Percentiles rank a stretch among this genome's conserved stretches.
Evolutionary conservation across 2,113 vertebrate genomes (phyloP).

Genomic region (Excalfactoria chinensis): DNA sequence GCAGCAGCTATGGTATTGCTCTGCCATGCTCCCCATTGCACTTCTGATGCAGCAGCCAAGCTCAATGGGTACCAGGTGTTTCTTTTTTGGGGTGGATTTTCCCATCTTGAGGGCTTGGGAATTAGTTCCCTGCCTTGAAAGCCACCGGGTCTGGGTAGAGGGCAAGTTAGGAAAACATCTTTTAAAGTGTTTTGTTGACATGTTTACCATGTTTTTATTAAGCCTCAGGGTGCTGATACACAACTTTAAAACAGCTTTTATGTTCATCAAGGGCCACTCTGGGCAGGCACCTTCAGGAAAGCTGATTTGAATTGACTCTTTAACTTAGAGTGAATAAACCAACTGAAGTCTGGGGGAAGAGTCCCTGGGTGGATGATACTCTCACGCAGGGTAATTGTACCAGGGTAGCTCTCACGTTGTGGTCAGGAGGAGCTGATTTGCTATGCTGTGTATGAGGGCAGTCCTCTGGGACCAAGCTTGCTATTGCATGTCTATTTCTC

Average conservation of each 20-base stretch:
- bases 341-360: not conserved
- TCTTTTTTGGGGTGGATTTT: not conserved
- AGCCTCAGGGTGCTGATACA: not conserved
- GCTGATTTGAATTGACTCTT: not conserved
- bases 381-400: not conserved
- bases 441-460: not conserved
- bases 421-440: not conserved
- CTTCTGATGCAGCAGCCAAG: not conserved
- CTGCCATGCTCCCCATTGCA: fast-evolving
- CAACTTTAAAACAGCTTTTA: not conserved
- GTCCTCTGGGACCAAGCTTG: too few species aligned
- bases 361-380: not conserved
- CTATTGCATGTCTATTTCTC: not conserved
- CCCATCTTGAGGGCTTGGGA: not conserved
- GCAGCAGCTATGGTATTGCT: not conserved
- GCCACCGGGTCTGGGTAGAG: not conserved
- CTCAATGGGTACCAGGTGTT: not conserved
- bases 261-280: not conserved
- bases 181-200: not conserved
- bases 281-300: conserved; percentile 1
- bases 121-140: not conserved
- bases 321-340: conserved; percentile 28
- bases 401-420: not conserved
- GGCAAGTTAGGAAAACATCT: not conserved
- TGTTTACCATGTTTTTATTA: not conserved